A percentile compares a stretch with the other conserved stretches of the same genome.
Evolutionary conservation across 2,888 invertebrate genomes (phyloP).

Genomic region (Cephus runcator): DNA sequence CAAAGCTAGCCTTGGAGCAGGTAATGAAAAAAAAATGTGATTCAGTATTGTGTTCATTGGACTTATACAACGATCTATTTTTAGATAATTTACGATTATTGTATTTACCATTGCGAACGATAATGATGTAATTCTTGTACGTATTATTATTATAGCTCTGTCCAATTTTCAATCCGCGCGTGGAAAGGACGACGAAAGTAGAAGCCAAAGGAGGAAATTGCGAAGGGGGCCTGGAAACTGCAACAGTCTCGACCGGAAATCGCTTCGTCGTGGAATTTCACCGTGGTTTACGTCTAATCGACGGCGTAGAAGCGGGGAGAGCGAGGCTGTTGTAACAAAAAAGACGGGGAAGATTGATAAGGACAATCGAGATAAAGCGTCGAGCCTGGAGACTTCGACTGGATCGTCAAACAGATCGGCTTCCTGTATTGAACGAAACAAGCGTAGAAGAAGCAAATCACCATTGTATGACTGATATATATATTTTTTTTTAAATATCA

Average conservation of each 20-base stretch:
- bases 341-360: neutral
- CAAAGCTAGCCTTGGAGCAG: constrained; percentile 47
- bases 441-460: neutral
- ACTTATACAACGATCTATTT: neutral
- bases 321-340: neutral
- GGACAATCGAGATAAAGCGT: neutral
- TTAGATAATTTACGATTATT: neutral
- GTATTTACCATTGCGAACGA: neutral
- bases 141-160: neutral
- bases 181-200: neutral
- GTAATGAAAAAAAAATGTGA: constrained; percentile 21
- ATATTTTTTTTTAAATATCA: neutral
- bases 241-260: neutral
- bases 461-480: neutral
- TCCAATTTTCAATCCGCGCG: neutral
- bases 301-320: neutral
- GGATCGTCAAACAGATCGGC: neutral
- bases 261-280: neutral
- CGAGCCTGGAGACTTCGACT: neutral
- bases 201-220: neutral
- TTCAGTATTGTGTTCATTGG: neutral
- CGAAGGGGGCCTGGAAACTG: neutral
- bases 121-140: neutral
- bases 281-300: neutral
- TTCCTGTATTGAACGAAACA: neutral